A percentile compares a stretch with the other conserved stretches of the same genome.
phyloP scores from a whole-genome alignment of 2,113 vertebrate species.

The Nanorana parkeri region DNA sequence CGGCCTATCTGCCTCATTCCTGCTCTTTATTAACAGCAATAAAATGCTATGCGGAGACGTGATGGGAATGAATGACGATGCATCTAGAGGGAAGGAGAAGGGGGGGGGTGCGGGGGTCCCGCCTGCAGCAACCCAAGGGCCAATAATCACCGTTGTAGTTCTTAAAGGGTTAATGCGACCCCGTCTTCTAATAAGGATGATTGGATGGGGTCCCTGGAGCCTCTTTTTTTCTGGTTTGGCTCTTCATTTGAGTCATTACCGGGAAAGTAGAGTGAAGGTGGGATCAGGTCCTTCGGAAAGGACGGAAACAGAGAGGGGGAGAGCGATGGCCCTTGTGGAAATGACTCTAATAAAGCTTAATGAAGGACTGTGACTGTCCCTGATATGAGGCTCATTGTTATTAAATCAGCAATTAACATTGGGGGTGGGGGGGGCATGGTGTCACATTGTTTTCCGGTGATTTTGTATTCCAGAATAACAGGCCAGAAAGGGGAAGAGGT shows the following conservation, averaged over 20 bases:
- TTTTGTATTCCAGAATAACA: neutral
- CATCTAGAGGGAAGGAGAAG: slow-evolving; percentile 75
- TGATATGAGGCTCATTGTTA: slow-evolving; percentile 23
- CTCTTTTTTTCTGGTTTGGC: slow-evolving; percentile 88
- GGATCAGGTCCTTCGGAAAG: slow-evolving; percentile 82
- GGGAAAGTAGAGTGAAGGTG: slow-evolving; percentile 89
- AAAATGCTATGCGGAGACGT: slow-evolving; percentile 86
- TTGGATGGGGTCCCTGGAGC: slow-evolving; percentile 92
- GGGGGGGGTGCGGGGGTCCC: slow-evolving; percentile 69
- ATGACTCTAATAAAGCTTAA: slow-evolving; percentile 67
- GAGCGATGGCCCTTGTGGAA: slow-evolving; percentile 70
- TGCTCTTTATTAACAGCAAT: slow-evolving; percentile 70
- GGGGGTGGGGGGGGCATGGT: neutral
- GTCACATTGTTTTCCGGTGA: neutral
- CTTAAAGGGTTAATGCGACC: slow-evolving; percentile 81
- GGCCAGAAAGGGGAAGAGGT: neutral
- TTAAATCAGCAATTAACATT: slow-evolving; percentile 6
- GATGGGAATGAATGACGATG: slow-evolving; percentile 81
- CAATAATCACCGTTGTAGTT: slow-evolving; percentile 90
- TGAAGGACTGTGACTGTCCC: slow-evolving; percentile 58
- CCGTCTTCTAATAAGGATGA: slow-evolving; percentile 80
- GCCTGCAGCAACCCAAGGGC: slow-evolving; percentile 81
- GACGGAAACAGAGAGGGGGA: slow-evolving; percentile 37
- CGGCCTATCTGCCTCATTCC: slow-evolving; percentile 66
- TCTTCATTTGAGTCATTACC: slow-evolving; percentile 95